These are phyloP conservation scores for Typhlichthys eigenmanni DNA, from an alignment of 2,797 vertebrate genomes.

Conservation along the genomic window DNA sequence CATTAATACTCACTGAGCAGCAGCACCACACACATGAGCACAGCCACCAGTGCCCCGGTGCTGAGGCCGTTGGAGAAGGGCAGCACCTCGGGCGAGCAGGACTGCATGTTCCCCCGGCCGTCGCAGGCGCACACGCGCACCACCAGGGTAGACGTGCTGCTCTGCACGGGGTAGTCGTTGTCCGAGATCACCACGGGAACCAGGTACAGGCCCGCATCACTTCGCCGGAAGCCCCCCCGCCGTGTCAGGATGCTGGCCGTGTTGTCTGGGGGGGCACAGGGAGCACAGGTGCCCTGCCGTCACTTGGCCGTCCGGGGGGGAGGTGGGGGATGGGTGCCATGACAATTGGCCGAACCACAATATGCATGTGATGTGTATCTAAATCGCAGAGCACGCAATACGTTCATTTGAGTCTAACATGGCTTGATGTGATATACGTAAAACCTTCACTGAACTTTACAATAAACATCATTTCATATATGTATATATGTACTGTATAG, in stretches of 20 bases:
- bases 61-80: constrained; percentile 91
- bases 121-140: constrained; percentile 92
- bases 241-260: constrained; percentile 93
- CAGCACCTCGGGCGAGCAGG: constrained; percentile 89
- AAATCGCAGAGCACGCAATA: too few relatives aligned
- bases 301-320: too few relatives aligned
- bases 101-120: constrained; percentile 87
- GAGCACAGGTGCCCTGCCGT: too few relatives aligned
- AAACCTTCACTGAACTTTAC: too few relatives aligned
- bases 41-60: constrained; percentile 91
- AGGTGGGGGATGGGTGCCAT: too few relatives aligned
- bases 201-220: constrained; percentile 90
- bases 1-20: constrained; percentile 85
- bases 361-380: too few relatives aligned
- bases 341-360: too few relatives aligned
- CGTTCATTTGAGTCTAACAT: too few relatives aligned
- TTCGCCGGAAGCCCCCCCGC: constrained; percentile 89
- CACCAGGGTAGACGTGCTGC: constrained; percentile 92
- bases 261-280: constrained; percentile 80
- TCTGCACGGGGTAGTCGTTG: constrained; percentile 93
- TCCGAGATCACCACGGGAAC: constrained; percentile 95
- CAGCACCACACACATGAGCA: constrained; percentile 91
- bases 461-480: too few relatives aligned
- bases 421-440: too few relatives aligned
- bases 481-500: too few relatives aligned